Percentiles rank a stretch among this genome's conserved stretches.
Evolutionary conservation across 2,888 invertebrate genomes (phyloP).

Genomic region (Tenthredo livida): DNA sequence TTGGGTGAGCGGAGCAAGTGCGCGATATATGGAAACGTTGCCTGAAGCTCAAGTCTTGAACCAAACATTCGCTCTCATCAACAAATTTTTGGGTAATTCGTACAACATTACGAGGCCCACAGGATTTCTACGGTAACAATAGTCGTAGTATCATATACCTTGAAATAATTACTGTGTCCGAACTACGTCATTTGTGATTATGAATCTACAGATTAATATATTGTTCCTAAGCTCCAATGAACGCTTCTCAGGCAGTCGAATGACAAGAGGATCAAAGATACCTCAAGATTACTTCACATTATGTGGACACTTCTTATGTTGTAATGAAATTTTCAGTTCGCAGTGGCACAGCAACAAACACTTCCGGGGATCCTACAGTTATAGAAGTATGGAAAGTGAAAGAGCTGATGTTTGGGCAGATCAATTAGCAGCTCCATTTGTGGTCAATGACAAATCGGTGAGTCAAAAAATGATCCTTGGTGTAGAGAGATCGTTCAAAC

Average conservation of each 20-base stretch:
- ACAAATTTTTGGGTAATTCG: constrained; percentile 79
- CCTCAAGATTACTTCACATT: background rate
- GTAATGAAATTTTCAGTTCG: constrained; percentile 80
- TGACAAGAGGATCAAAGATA: background rate
- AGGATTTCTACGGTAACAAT: constrained; percentile 78
- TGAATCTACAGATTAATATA: no score
- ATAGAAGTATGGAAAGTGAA: constrained; percentile 79
- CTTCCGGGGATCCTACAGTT: constrained; percentile 85
- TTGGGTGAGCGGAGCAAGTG: constrained; percentile 84
- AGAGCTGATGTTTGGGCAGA: constrained; percentile 77
- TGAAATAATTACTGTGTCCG: background rate
- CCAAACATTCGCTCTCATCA: constrained; percentile 78
- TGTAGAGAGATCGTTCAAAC: background rate
- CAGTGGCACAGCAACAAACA: constrained; percentile 84
- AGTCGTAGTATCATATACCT: background rate
- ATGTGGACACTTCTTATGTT: background rate
- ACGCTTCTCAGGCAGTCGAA: background rate
- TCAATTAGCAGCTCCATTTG: constrained; percentile 80
- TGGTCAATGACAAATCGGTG: constrained; percentile 73
- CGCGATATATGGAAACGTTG: constrained; percentile 82
- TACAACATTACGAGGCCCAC: constrained; percentile 80
- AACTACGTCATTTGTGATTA: no score
- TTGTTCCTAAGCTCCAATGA: background rate
- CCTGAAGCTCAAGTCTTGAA: constrained; percentile 79
- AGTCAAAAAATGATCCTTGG: background rate